Conservation (phyloP, 1,140 invertebrate species). For the Atta cephalotes region DNA sequence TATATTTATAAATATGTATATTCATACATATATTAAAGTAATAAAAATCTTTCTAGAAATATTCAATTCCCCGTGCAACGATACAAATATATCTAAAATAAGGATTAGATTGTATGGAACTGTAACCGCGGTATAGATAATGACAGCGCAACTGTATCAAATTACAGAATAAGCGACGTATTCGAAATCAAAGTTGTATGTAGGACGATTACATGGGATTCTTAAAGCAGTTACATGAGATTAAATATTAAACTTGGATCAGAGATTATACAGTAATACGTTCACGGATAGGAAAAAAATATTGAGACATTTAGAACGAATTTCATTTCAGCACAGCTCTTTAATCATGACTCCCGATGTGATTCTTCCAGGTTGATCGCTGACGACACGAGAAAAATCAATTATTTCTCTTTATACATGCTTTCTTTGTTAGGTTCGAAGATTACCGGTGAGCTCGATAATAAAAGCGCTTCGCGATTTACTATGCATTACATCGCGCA, state of each 20-base stretch:
- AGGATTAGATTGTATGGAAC: neutral
- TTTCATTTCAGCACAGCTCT: conserved; percentile 4
- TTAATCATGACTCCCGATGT: neutral
- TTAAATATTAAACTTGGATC: neutral
- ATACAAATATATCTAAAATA: neutral
- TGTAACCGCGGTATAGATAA: neutral
- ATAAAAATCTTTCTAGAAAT: neutral
- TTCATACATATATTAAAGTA: neutral
- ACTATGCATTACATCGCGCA: conserved; percentile 15
- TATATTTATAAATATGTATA: neutral
- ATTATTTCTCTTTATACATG: neutral
- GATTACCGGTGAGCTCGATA: conserved; percentile 21
- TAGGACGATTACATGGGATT: conserved; percentile 1
- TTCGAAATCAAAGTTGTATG: neutral
- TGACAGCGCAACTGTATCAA: conserved; percentile 5
- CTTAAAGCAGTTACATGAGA: conserved; percentile 23
- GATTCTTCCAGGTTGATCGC: conserved; percentile 4
- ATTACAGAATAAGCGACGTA: neutral
- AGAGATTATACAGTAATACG: conserved; percentile 17
- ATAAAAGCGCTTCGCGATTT: conserved; percentile 22
- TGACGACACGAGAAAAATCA: conserved; percentile 10
- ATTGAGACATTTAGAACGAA: conserved; percentile 25
- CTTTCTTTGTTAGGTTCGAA: neutral
- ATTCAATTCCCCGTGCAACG: neutral
- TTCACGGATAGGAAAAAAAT: neutral